phyloP scores from a whole-genome alignment of 2,888 invertebrate genomes.

The Drosophila quinaria region DNA sequence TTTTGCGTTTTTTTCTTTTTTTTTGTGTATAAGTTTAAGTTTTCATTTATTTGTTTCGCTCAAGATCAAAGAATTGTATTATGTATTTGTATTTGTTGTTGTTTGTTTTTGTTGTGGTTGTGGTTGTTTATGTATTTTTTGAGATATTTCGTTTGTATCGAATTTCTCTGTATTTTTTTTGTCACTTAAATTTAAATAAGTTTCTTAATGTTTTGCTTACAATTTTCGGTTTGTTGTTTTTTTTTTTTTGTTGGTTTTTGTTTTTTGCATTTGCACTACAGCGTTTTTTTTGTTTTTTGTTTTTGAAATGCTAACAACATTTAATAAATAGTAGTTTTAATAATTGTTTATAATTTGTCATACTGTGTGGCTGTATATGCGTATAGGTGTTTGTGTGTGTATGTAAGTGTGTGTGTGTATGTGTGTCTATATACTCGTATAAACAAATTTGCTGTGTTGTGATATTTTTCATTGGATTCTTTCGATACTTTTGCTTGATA shows the following conservation, averaged over 20 bases:
- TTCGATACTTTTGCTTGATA: slow-evolving; percentile 69
- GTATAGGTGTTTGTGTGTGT: slow-evolving; percentile 28
- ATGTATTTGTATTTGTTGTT: slow-evolving; percentile 69
- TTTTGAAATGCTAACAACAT: slow-evolving; percentile 81
- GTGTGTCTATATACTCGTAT: slow-evolving; percentile 33
- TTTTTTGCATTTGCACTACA: slow-evolving; percentile 73
- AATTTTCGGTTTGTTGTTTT: slow-evolving; percentile 59
- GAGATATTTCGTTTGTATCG: slow-evolving; percentile 58
- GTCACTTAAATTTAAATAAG: slow-evolving; percentile 77
- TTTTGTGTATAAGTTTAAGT: slow-evolving; percentile 79
- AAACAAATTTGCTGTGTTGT: slow-evolving; percentile 62
- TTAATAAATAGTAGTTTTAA: slow-evolving; percentile 81
- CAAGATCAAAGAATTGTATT: slow-evolving; percentile 79
- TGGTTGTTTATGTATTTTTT: slow-evolving; percentile 59
- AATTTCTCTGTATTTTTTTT: slow-evolving; percentile 49
- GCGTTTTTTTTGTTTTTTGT: slow-evolving; percentile 57
- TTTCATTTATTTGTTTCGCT: slow-evolving; percentile 80
- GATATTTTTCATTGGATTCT: slow-evolving; percentile 60
- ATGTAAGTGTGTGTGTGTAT: slow-evolving; percentile 30
- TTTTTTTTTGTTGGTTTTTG: slow-evolving; percentile 45
- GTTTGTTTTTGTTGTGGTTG: slow-evolving; percentile 64
- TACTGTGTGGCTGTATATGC: slow-evolving; percentile 52
- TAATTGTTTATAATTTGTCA: slow-evolving; percentile 68
- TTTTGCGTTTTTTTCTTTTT: slow-evolving; percentile 62
- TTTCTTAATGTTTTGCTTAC: slow-evolving; percentile 69